phyloP scores from a whole-genome alignment of 2,113 vertebrate genomes.

The Mirza zaza region DNA sequence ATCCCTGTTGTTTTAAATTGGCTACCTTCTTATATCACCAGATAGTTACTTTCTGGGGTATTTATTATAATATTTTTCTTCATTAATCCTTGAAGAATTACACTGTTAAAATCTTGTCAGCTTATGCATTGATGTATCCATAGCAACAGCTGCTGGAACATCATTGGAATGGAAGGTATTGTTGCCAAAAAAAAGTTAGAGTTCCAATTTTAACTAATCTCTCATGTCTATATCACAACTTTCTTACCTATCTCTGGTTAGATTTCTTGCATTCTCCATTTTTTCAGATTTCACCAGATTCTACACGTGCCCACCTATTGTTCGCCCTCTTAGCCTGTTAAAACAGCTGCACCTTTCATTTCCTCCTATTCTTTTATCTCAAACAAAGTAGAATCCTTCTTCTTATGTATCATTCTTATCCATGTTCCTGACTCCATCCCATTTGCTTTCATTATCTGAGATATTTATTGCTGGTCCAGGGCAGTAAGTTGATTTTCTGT shows the following conservation, averaged over 20 bases:
- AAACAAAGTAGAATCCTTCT: neutral
- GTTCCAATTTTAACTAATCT: neutral
- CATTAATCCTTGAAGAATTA: neutral
- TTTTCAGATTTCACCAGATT: neutral
- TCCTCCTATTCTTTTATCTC: neutral
- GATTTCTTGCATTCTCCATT: neutral
- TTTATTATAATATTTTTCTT: neutral
- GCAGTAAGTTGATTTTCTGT: neutral
- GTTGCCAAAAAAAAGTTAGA: neutral
- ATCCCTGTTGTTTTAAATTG: neutral
- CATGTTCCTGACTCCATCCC: neutral
- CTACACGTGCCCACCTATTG: neutral
- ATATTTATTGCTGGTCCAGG: neutral
- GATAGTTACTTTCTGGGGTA: neutral
- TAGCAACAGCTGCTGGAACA: neutral
- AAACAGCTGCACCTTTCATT: neutral
- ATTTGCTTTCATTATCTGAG: neutral
- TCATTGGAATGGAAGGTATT: neutral
- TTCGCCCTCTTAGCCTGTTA: neutral
- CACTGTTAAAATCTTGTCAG: neutral
- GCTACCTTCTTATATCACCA: neutral
- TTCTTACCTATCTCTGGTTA: neutral
- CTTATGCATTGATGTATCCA: neutral
- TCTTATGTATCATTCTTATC: neutral
- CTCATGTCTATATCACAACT: neutral